These are phyloP conservation scores for Phytoseiulus persimilis DNA, from an alignment of 2,888 invertebrate species.

Conservation along the genomic window DNA sequence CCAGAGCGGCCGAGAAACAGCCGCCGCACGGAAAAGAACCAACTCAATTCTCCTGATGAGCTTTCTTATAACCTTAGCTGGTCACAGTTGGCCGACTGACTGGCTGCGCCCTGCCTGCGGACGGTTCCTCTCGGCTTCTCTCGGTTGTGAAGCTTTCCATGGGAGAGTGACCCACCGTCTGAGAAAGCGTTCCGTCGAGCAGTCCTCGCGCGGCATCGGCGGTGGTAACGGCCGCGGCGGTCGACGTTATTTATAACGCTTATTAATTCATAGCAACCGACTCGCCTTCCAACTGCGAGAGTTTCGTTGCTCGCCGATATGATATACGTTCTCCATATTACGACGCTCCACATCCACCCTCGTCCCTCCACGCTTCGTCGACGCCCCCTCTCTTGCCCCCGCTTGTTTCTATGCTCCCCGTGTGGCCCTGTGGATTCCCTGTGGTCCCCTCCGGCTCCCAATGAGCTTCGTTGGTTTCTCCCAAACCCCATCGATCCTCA, in stretches of 20 bases:
- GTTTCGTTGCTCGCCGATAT: conserved; percentile 5
- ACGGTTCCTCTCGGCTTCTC: background rate
- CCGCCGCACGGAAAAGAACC: conserved; percentile 5
- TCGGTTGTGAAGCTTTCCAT: background rate
- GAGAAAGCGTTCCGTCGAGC: background rate
- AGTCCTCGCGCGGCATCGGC: background rate
- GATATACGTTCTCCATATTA: background rate
- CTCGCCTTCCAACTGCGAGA: background rate
- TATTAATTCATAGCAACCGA: conserved; percentile 33
- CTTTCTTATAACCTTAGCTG: conserved; percentile 36
- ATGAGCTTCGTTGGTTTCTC: background rate
- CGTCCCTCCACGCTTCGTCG: background rate
- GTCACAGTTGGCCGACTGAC: conserved; percentile 35
- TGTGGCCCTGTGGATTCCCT: background rate
- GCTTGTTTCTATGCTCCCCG: background rate
- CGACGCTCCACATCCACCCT: background rate
- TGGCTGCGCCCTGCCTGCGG: background rate
- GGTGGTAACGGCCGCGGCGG: background rate
- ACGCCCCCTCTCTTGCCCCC: background rate
- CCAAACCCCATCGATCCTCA: background rate
- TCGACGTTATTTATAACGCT: conserved; percentile 37
- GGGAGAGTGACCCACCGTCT: background rate
- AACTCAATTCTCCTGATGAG: conserved; percentile 38
- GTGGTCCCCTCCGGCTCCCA: background rate
- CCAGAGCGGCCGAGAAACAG: background rate